Base-by-base conservation (phyloP, 2,113 vertebrate species). In the Cryptotis parvus region DNA sequence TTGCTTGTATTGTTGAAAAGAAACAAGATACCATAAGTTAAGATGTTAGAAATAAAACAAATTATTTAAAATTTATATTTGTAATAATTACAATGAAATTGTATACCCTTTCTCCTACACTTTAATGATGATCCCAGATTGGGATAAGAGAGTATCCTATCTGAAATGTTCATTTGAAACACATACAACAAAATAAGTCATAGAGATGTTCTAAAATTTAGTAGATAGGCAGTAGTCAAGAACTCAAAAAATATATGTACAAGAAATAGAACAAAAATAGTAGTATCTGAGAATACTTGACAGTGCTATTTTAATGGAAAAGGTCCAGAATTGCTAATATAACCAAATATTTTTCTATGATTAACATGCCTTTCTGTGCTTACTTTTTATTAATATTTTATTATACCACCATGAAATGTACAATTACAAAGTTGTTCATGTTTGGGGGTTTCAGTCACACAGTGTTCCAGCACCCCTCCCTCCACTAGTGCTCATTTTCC, bases 181-280 rank as follows among this genome's bases (percentile, higher is more conserved):
- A 77, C 2, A 15, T 29, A n/a, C 2, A 22, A 45, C 45, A 73
- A 66, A n/a, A 31, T n/a, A 31, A 29, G 58, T 73, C 61, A 27
- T 74, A 49, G 61, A 78, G 83, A 6, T 1, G 24, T 93, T 87
- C 6, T 84, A 70, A 93, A 76, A 41, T 91, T 91, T 84, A 37
- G 15, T 66, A 55, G 45, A 9, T 16, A 84, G 72, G 49, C 33
- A 16, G 7, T 80, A 84, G 75, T 76, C 26, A 37, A 84, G 61
- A 33, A 9, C n/a, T 66, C 45, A 24, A 1, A 14, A 63, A 76
- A 72, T 5, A n/a, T 75, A 7, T 31, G 10, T 70, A 58, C 7
- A 14, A 52, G 33, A 41, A 76, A 37, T 20, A 55, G 49, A 81
- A 33, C 49, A 16, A 84, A 84, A 88, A n/a, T n/a, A n/a, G n/a